A percentile compares a stretch with the other conserved stretches of the same genome.
Evolutionary conservation across 1,140 invertebrate genomes (phyloP).

Genomic region (Trichonephila clavata): DNA sequence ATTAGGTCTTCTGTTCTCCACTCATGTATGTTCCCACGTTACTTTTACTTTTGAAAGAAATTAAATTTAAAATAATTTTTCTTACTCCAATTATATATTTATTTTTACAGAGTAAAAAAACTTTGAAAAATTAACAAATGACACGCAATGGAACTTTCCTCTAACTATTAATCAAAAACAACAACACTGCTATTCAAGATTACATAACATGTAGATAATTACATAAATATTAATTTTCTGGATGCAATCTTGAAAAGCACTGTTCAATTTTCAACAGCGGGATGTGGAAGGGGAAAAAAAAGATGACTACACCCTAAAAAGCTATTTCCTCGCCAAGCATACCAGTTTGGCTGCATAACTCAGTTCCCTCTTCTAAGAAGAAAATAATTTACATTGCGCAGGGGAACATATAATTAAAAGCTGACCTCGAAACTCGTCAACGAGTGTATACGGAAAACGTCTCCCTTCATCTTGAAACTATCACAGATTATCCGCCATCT

Average conservation of each 20-base stretch:
- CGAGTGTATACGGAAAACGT: background rate
- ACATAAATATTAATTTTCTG: background rate
- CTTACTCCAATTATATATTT: too few relatives aligned
- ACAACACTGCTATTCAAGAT: background rate
- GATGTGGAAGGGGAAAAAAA: background rate
- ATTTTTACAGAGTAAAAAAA: too few relatives aligned
- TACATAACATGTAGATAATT: background rate
- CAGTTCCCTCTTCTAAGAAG: background rate
- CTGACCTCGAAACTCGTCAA: conserved; percentile 25
- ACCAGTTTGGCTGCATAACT: conserved; percentile 21
- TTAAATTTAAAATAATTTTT: too few relatives aligned
- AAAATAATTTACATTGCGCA: conserved; percentile 27
- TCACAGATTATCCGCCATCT: background rate
- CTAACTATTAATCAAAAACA: too few relatives aligned
- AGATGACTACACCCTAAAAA: background rate
- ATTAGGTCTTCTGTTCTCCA: too few relatives aligned
- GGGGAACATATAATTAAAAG: conserved; percentile 23
- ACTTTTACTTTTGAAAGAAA: too few relatives aligned
- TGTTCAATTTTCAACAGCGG: background rate
- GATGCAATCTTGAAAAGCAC: background rate
- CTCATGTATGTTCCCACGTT: too few relatives aligned
- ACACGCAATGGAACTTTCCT: too few relatives aligned
- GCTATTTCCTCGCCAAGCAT: background rate
- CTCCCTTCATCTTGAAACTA: background rate
- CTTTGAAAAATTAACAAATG: too few relatives aligned